Conservation (phyloP, 2,888 invertebrate species). For the Mythimna lalbum region DNA sequence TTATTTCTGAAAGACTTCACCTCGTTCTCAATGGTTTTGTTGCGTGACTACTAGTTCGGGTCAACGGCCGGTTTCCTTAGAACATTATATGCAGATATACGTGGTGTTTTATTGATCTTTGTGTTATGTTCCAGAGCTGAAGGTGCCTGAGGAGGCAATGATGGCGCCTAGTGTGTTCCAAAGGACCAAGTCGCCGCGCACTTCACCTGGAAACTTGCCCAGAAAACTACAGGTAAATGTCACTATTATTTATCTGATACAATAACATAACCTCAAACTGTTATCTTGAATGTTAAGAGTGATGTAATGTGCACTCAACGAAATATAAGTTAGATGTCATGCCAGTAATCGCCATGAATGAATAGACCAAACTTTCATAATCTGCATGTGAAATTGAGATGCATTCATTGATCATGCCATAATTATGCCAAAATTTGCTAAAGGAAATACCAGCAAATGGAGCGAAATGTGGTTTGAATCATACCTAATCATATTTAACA, state of each 20-base stretch:
- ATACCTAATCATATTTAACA: neutral
- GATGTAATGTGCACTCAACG: neutral
- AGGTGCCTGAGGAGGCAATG: conserved; percentile 88
- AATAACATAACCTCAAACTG: conserved; percentile 15
- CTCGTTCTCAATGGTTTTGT: conserved; percentile 68
- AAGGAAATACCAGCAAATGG: neutral
- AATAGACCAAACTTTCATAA: too few relatives aligned
- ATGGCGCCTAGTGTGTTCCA: conserved; percentile 91
- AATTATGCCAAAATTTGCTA: neutral
- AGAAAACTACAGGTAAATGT: conserved; percentile 84
- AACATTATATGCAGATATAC: conserved; percentile 8
- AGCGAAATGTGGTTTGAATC: neutral
- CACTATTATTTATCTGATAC: neutral
- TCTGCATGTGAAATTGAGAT: neutral
- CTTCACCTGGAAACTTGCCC: conserved; percentile 83
- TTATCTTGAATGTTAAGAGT: neutral
- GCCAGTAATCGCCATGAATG: too few relatives aligned
- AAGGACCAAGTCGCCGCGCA: conserved; percentile 87
- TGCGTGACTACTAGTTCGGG: conserved; percentile 66
- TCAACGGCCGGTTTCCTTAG: conserved; percentile 61
- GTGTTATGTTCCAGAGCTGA: conserved; percentile 79
- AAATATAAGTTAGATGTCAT: neutral
- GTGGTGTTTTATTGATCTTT: conserved; percentile 38
- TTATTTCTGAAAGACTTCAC: conserved; percentile 66
- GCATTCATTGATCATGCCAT: neutral